These are phyloP conservation scores for Carterocephalus palaemon DNA, from an alignment of 2,888 invertebrate genomes.

Conservation along the genomic window DNA sequence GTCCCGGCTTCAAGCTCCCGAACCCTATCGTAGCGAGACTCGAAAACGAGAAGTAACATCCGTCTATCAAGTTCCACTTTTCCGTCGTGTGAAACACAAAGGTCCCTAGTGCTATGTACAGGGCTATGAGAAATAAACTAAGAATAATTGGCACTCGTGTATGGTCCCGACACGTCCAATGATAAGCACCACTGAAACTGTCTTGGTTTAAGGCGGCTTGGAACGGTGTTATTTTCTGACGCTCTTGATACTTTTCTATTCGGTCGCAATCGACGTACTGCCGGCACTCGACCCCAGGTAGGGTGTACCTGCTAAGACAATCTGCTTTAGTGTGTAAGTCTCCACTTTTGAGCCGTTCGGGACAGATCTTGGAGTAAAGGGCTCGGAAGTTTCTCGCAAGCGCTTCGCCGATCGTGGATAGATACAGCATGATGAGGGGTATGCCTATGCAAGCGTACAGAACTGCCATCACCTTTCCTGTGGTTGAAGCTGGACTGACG, in stretches of 20 bases:
- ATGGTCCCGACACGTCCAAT: constrained; percentile 74
- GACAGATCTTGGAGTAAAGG: constrained; percentile 80
- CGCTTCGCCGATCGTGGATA: constrained; percentile 92
- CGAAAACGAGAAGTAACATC: constrained; percentile 89
- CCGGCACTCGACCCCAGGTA: constrained; percentile 38
- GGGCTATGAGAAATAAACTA: constrained; percentile 89
- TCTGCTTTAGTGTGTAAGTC: constrained; percentile 48
- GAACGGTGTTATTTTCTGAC: constrained; percentile 58
- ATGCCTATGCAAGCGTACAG: constrained; percentile 92
- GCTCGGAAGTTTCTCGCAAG: constrained; percentile 88
- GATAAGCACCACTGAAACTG: constrained; percentile 57
- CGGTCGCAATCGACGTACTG: constrained; percentile 44
- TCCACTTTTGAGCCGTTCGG: constrained; percentile 43
- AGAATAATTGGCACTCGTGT: constrained; percentile 92
- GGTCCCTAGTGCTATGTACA: constrained; percentile 93
- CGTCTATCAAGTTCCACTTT: constrained; percentile 93
- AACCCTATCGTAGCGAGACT: constrained; percentile 90
- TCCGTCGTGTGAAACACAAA: constrained; percentile 94
- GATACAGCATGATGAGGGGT: constrained; percentile 91
- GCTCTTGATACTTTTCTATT: constrained; percentile 39
- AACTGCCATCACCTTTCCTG: constrained; percentile 90
- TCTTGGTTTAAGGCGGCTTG: constrained; percentile 67
- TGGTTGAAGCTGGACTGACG: constrained; percentile 87
- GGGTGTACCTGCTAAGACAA: constrained; percentile 41
- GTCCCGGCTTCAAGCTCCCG: constrained; percentile 86